Conservation (phyloP, 2,113 vertebrate species). For the Charadrius vociferus region DNA sequence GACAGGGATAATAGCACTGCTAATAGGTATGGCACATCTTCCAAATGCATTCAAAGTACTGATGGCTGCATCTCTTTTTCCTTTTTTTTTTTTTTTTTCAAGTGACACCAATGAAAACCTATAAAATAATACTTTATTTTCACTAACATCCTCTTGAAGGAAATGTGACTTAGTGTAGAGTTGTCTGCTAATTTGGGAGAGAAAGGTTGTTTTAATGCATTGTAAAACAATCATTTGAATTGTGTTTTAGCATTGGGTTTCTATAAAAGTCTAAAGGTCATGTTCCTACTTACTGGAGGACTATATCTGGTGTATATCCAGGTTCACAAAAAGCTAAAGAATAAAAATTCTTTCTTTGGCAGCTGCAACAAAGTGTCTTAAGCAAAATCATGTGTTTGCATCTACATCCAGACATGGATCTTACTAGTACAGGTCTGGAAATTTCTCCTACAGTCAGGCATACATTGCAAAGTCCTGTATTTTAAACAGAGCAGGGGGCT, state of each 20-base stretch:
- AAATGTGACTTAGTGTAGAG: neutral
- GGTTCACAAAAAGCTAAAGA: constrained; percentile 52
- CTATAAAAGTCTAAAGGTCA: constrained; percentile 35
- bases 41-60: neutral
- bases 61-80: neutral
- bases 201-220: neutral
- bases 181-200: neutral
- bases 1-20: neutral
- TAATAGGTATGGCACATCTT: constrained; percentile 17
- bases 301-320: constrained; percentile 54
- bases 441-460: neutral
- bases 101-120: neutral
- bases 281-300: constrained; percentile 10
- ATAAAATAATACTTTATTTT: neutral
- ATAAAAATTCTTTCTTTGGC: constrained; percentile 58
- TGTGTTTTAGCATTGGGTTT: neutral
- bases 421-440: constrained; percentile 56
- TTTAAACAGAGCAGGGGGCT: constrained; percentile 18
- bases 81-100: neutral
- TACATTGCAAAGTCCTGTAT: neutral
- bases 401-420: constrained; percentile 43
- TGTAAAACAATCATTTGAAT: neutral
- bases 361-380: constrained; percentile 61
- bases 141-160: neutral
- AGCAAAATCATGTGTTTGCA: constrained; percentile 64